Base-by-base conservation (phyloP, 1,140 invertebrate genomes). In the Chionoecetes opilio region DNA sequence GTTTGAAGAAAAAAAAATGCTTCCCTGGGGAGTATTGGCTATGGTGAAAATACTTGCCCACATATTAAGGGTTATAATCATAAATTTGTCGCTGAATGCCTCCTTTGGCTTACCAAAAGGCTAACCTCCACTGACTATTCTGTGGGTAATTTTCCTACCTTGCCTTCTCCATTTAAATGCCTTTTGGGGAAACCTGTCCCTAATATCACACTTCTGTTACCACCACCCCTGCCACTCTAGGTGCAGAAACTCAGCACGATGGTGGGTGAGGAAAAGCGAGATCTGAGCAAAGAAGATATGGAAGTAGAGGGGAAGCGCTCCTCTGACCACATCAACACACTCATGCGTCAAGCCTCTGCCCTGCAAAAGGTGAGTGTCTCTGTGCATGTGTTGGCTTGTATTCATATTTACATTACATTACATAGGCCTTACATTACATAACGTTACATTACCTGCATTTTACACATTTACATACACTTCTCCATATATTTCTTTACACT, bases 241-340 rank as follows among this genome's bases (percentile, higher is more conserved):
- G 34, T 95, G n/a, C 94, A 93, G 91, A 91, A 88, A 32, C 31
- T 92, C 8, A 96, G 97, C 2, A 37, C 95, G 34, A 96, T 96
- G 82, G 96, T 96, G 53, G 96, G 96, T 21, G 97, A 97, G 86
- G 95, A 93, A 41, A 94, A 95, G 31, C 37, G 86, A 85, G 90
- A 94, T 89, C n/a, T 95, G 31, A 53, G 87, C 34, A 96, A 94
- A 82, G 94, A 94, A 0, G 93, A 96, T 63, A 37, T 85, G 17
- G 88, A 89, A 97, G 97, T 96, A 96, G 97, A 96, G 63, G 38
- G 53, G 2, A 95, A 96, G 41, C 35, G 35, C 31, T 87, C 92
- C 21, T 31, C 94, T 32, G 35, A 95, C 21, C 84, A 89, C 86
- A 95, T 96, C 31, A 95, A 93, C 31, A 46, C 92, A n/a, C 46